Percentiles rank a stretch among this genome's conserved stretches.
These are phyloP conservation scores for Agelaius tricolor DNA, from an alignment of 2,113 vertebrate species.

Conservation along the genomic window DNA sequence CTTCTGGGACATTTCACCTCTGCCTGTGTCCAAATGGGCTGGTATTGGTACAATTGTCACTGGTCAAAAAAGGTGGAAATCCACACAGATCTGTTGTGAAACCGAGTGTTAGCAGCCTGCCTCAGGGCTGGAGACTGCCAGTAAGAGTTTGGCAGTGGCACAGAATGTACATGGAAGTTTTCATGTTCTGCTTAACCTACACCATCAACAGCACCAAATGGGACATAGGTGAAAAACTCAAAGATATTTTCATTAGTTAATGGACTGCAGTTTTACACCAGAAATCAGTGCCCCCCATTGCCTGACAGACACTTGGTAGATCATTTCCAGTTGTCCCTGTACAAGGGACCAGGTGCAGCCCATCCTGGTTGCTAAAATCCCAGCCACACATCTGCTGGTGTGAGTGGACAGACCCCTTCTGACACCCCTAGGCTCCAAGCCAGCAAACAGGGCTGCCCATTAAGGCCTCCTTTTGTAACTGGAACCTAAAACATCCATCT, in stretches of 20 bases:
- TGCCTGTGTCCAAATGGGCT: neutral
- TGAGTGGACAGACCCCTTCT: neutral
- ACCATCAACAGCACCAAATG: neutral
- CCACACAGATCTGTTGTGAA: neutral
- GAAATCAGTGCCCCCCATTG: neutral
- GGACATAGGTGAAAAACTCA: neutral
- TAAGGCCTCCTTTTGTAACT: neutral
- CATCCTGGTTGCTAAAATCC: neutral
- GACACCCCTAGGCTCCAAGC: neutral
- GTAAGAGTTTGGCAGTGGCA: neutral
- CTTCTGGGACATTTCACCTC: neutral
- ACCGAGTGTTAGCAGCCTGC: neutral
- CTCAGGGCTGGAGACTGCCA: neutral
- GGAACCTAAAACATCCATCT: neutral
- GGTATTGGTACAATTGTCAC: neutral
- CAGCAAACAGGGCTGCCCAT: neutral
- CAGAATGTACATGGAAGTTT: neutral
- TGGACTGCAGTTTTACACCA: neutral
- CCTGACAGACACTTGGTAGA: neutral
- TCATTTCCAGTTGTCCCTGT: neutral
- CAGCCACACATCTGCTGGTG: neutral
- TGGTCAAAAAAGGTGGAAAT: neutral
- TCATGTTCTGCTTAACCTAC: neutral
- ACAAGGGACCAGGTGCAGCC: neutral
- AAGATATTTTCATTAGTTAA: neutral